These are phyloP conservation scores for Masticophis lateralis DNA, from an alignment of 2,797 vertebrate species.

Conservation along the genomic window DNA sequence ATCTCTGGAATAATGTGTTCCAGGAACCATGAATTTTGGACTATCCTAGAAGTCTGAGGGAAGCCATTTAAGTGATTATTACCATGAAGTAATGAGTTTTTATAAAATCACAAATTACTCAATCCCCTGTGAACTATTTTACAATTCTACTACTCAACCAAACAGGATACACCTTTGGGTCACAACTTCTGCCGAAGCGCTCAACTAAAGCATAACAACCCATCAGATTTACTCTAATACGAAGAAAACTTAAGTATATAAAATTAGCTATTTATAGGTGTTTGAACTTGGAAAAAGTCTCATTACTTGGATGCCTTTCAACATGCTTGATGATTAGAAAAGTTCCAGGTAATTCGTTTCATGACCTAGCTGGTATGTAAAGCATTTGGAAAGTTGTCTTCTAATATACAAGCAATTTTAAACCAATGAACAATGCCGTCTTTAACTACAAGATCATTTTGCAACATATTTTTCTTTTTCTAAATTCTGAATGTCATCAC, in stretches of 20 bases:
- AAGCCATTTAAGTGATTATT: background rate
- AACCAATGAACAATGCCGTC: background rate
- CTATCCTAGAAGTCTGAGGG: background rate
- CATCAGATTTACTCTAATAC: background rate
- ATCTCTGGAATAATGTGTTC: background rate
- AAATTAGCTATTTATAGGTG: conserved; percentile 21
- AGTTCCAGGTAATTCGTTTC: background rate
- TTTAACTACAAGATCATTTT: background rate
- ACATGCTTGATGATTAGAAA: background rate
- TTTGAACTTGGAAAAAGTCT: background rate
- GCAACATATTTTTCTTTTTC: background rate
- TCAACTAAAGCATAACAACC: background rate
- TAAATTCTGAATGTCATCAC: background rate
- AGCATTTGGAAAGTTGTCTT: conserved; percentile 22
- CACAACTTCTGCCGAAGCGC: background rate
- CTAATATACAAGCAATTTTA: background rate
- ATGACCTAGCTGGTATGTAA: conserved; percentile 33
- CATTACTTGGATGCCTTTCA: background rate
- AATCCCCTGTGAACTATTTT: background rate
- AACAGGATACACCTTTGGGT: background rate
- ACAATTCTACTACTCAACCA: background rate
- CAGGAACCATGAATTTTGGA: background rate
- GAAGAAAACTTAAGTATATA: background rate
- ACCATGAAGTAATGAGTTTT: background rate
- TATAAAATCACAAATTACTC: background rate